These are phyloP conservation scores for Heliocidaris erythrogramma DNA, from an alignment of 35 echinoderm and acorn worm species.

Conservation along the genomic window DNA sequence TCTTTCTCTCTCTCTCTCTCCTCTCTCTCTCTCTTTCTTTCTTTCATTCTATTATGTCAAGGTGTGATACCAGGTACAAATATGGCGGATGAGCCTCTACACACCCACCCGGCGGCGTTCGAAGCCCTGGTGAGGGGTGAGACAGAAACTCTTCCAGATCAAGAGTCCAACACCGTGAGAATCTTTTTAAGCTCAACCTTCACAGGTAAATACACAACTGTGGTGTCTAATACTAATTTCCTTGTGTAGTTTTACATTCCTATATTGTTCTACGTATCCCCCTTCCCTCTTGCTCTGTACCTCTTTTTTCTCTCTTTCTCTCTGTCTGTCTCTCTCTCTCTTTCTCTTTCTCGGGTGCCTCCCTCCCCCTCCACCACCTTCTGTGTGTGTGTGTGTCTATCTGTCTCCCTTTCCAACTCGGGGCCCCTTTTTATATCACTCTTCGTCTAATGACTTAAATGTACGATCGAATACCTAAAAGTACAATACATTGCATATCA, in stretches of 20 bases:
- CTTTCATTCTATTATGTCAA: neutral
- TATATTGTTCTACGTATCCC: neutral
- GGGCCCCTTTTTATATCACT: neutral
- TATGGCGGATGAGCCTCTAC: neutral
- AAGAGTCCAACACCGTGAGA: slow-evolving; percentile 76
- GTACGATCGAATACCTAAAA: no score
- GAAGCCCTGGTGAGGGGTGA: slow-evolving; percentile 53
- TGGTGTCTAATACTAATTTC: no score
- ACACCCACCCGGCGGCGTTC: neutral
- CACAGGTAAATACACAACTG: slow-evolving; percentile 57
- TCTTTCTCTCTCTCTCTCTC: no score
- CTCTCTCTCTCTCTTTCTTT: no score
- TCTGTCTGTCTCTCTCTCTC: neutral
- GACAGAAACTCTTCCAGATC: slow-evolving; percentile 61
- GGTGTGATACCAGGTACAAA: neutral
- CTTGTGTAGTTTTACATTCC: no score
- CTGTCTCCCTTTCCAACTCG: neutral
- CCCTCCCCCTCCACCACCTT: neutral
- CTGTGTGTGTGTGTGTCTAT: no score
- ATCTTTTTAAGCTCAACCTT: slow-evolving; percentile 87
- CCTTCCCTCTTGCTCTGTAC: no score
- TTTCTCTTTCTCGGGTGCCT: neutral
- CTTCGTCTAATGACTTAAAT: neutral
- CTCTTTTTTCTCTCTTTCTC: neutral
- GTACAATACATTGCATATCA: no score